These are phyloP conservation scores for Phyllotreta cruciferae DNA, from an alignment of 2,888 invertebrate species.

Conservation along the genomic window DNA sequence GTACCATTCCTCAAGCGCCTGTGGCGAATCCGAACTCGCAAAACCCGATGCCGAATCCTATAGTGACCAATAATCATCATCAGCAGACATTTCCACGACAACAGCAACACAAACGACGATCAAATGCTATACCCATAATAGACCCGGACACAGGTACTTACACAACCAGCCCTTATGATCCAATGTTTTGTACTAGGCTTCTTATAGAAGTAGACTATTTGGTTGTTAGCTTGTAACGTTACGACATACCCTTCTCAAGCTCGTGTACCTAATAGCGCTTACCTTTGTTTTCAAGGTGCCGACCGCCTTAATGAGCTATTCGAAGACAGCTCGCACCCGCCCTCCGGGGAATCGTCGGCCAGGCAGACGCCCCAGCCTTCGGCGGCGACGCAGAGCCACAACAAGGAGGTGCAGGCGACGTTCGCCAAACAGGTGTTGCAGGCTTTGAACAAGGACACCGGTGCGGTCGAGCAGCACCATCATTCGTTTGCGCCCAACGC, in stretches of 20 bases:
- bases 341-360: conserved; percentile 61
- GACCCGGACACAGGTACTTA: conserved; percentile 57
- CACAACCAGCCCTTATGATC: too few species aligned
- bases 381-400: conserved; percentile 38
- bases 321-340: conserved; percentile 56
- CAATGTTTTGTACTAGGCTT: too few species aligned
- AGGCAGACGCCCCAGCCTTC: conserved; percentile 62
- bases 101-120: conserved; percentile 35
- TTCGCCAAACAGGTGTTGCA: conserved; percentile 57
- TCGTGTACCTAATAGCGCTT: background rate
- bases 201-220: too few species aligned
- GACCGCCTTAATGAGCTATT: conserved; percentile 60
- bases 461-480: conserved; percentile 25
- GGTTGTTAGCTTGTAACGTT: too few species aligned
- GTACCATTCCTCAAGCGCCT: conserved; percentile 35
- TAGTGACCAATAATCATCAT: conserved; percentile 32
- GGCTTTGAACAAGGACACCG: conserved; percentile 45
- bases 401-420: conserved; percentile 55
- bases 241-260: too few species aligned
- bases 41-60: conserved; percentile 35
- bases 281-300: conserved; percentile 51
- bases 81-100: conserved; percentile 40
- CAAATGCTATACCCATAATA: conserved; percentile 57
- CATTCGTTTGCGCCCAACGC: conserved; percentile 8
- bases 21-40: conserved; percentile 47